Conservation (phyloP, 1,140 invertebrate genomes). For the Hydropsyche tenuis region DNA sequence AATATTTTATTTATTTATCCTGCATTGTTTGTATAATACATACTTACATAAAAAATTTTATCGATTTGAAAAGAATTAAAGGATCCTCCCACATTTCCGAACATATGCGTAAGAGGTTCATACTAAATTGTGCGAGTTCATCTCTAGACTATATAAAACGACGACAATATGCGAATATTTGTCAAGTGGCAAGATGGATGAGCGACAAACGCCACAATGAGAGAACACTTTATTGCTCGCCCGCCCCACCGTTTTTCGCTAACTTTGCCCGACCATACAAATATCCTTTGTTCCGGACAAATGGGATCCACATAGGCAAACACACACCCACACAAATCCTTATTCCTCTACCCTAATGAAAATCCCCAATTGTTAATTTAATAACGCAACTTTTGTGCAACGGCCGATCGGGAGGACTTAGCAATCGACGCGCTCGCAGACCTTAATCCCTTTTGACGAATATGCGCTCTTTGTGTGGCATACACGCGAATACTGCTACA, state of each 20-base stretch:
- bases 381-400: conserved; percentile 39
- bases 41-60: no score
- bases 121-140: background rate
- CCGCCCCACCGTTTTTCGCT: background rate
- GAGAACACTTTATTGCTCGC: conserved; percentile 8
- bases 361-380: conserved; percentile 39
- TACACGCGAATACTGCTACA: background rate
- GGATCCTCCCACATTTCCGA: no score
- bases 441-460: background rate
- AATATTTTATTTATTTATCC: no score
- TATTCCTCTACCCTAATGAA: conserved; percentile 25
- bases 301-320: conserved; percentile 30
- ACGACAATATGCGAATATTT: conserved; percentile 34
- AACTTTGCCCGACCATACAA: conserved; percentile 27
- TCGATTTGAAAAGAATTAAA: no score
- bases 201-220: conserved; percentile 50
- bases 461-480: background rate
- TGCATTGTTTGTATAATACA: no score
- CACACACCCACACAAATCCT: no score
- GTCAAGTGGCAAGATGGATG: conserved; percentile 51
- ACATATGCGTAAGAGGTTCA: no score
- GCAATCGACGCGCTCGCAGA: background rate
- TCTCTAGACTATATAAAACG: no score
- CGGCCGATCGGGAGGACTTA: conserved; percentile 21
- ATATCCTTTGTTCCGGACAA: conserved; percentile 25